phyloP scores from a whole-genome alignment of 1,140 invertebrate species.

The Drosophila kurseongensis region DNA sequence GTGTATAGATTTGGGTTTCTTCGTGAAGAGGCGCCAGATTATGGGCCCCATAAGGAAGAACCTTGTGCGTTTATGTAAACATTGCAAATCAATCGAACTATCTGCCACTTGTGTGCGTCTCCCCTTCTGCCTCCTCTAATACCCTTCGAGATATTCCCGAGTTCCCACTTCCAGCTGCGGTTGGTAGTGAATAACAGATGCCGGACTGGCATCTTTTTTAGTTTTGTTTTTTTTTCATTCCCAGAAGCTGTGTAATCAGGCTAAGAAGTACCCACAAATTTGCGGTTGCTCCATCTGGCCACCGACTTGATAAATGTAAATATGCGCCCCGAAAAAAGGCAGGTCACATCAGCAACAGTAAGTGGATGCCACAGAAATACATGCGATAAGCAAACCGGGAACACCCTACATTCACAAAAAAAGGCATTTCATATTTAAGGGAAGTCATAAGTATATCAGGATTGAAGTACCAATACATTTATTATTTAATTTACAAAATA shows the following conservation, averaged over 20 bases:
- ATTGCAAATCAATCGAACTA: conserved; percentile 56
- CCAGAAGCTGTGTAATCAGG: conserved; percentile 37
- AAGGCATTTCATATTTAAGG: background rate
- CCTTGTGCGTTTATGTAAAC: conserved; percentile 54
- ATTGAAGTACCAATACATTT: too few relatives aligned
- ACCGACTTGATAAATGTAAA: conserved; percentile 29
- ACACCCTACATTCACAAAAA: background rate
- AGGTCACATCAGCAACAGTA: conserved; percentile 4
- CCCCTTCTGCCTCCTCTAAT: conserved; percentile 2
- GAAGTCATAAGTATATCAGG: too few relatives aligned
- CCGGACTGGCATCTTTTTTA: conserved; percentile 4
- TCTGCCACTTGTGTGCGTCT: conserved; percentile 37
- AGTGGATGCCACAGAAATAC: conserved; percentile 28
- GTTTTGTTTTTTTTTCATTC: background rate
- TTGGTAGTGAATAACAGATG: conserved; percentile 21
- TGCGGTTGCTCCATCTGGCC: conserved; percentile 42
- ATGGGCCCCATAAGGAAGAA: conserved; percentile 53
- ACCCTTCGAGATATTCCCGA: background rate
- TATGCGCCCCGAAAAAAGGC: conserved; percentile 1
- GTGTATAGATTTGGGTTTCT: conserved; percentile 53
- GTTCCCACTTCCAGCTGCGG: conserved; percentile 16
- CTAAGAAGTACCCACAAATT: conserved; percentile 38
- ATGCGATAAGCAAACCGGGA: conserved; percentile 19
- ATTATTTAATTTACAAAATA: too few relatives aligned
- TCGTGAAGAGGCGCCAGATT: conserved; percentile 50